These are phyloP conservation scores for Epirrhoe alternata DNA, from an alignment of 2,888 invertebrate genomes.

Conservation along the genomic window DNA sequence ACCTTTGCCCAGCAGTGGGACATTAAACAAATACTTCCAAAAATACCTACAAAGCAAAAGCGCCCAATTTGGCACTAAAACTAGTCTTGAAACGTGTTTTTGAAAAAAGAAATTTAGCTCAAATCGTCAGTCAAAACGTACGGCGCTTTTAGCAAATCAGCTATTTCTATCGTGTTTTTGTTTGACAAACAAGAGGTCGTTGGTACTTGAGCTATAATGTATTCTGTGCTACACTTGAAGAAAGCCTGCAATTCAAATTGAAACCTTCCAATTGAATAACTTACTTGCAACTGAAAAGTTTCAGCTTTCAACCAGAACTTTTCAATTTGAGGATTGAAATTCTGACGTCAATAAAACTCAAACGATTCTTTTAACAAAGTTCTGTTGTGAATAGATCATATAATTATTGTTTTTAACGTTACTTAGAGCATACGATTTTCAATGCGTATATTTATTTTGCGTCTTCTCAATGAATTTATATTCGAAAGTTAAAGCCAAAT, in stretches of 20 bases:
- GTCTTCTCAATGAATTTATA: no score
- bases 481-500: background rate
- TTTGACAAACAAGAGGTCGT: slow-evolving; percentile 52
- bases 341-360: slow-evolving; percentile 6
- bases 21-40: no score
- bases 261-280: slow-evolving; percentile 28
- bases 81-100: no score
- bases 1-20: no score
- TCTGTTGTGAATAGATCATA: background rate
- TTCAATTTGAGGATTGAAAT: slow-evolving; percentile 20
- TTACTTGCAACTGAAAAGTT: slow-evolving; percentile 26
- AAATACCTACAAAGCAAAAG: no score
- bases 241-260: slow-evolving; percentile 28
- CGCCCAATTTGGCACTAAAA: no score
- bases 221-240: slow-evolving; percentile 17
- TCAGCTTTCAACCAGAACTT: slow-evolving; percentile 21
- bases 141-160: background rate
- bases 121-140: background rate
- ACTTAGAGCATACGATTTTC: no score
- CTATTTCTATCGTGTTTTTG: slow-evolving; percentile 47
- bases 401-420: no score
- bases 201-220: slow-evolving; percentile 41
- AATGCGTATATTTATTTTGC: no score
- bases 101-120: no score
- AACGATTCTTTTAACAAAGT: background rate